A percentile compares a stretch with the other conserved stretches of the same genome.
Conservation (phyloP, 2,888 invertebrate genomes). For the Lepidocyrtinus sp. region DNA sequence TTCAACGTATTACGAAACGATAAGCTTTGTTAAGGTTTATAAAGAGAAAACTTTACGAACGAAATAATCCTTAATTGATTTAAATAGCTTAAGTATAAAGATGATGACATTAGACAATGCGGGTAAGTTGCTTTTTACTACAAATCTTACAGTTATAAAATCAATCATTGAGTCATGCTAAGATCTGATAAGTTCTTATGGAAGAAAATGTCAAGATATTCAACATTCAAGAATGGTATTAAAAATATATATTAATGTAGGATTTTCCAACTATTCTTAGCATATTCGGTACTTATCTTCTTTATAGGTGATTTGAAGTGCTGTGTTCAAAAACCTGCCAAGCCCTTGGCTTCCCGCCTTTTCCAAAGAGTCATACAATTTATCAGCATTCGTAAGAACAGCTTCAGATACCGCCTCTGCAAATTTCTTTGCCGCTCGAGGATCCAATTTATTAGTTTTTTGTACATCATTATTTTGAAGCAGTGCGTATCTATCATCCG, state of each 20-base stretch:
- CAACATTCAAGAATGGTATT: too few relatives aligned
- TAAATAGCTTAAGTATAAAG: too few relatives aligned
- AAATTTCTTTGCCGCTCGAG: constrained; percentile 43
- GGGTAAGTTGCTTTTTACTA: too few relatives aligned
- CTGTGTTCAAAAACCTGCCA: not conserved
- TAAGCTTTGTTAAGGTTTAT: not conserved
- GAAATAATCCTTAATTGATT: constrained; percentile 6
- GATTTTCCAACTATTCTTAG: too few relatives aligned
- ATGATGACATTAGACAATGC: not conserved
- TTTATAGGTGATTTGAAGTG: constrained; percentile 5
- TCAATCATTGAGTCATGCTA: too few relatives aligned
- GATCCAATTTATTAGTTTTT: constrained; percentile 27
- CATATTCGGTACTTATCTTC: not conserved
- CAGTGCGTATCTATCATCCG: not conserved
- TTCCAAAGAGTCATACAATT: constrained; percentile 32
- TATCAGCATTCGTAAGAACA: constrained; percentile 55
- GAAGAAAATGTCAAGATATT: too few relatives aligned
- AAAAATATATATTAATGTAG: too few relatives aligned
- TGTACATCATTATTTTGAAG: constrained; percentile 48
- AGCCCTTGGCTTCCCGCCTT: constrained; percentile 23
- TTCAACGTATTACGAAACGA: not conserved
- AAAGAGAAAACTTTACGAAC: not conserved
- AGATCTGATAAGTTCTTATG: too few relatives aligned
- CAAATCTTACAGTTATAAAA: too few relatives aligned
- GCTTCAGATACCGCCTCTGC: constrained; percentile 53